Conservation (phyloP, 2,113 vertebrate genomes). For the Marmota monax region DNA sequence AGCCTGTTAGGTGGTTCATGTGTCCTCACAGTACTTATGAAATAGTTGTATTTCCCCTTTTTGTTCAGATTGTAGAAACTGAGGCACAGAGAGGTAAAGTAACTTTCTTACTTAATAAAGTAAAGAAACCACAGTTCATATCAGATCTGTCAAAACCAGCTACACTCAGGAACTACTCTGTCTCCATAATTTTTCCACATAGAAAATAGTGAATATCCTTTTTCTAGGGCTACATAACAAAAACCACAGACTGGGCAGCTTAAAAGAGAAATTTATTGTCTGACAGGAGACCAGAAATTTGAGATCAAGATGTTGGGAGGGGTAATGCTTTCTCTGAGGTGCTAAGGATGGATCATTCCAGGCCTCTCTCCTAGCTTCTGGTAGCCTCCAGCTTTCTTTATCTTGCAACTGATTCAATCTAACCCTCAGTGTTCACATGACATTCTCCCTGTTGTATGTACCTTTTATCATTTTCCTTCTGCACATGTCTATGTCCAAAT, state of each 20-base stretch:
- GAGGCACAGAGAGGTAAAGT: background rate
- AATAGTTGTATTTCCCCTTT: background rate
- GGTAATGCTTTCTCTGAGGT: background rate
- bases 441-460: accelerated
- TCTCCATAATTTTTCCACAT: background rate
- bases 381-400: background rate
- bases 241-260: background rate
- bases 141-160: background rate
- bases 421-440: background rate
- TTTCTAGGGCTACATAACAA: background rate
- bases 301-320: background rate
- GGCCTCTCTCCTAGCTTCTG: background rate
- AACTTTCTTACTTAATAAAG: background rate
- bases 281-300: background rate
- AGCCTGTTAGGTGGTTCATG: background rate
- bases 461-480: background rate
- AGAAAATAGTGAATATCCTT: background rate
- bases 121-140: background rate
- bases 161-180: background rate
- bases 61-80: background rate
- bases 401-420: no score
- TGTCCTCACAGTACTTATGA: background rate
- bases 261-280: background rate
- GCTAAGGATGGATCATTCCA: background rate
- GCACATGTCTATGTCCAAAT: background rate